Evolutionary conservation across 1,140 invertebrate genomes (phyloP).

Genomic region (Bombus impatiens): DNA sequence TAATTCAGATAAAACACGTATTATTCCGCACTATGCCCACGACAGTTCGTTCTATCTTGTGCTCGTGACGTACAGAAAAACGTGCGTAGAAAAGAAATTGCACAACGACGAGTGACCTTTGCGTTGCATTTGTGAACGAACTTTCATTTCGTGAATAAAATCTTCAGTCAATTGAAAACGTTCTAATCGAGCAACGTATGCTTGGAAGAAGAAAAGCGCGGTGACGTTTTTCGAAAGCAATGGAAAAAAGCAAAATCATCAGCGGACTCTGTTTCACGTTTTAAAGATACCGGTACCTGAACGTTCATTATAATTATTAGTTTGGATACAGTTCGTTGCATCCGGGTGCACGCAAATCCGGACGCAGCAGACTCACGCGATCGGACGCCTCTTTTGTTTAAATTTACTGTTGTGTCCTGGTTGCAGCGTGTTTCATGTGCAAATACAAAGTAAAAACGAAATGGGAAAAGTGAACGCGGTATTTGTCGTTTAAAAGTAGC

Average conservation of each 20-base stretch:
- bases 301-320: conserved; percentile 8
- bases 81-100: no score
- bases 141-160: no score
- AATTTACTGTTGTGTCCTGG: background rate
- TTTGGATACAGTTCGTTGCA: conserved; percentile 47
- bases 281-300: background rate
- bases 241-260: background rate
- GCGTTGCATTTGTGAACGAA: no score
- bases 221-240: background rate
- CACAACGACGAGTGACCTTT: no score
- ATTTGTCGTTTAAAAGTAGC: no score
- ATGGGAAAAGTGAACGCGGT: background rate
- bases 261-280: background rate
- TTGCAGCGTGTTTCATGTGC: background rate
- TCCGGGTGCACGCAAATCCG: conserved; percentile 38
- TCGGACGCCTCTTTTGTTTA: background rate
- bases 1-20: no score
- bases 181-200: background rate
- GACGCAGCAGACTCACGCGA: conserved; percentile 7
- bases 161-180: background rate
- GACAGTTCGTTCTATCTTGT: no score
- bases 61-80: no score
- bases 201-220: background rate
- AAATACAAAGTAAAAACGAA: background rate
- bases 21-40: no score